These are phyloP conservation scores for Oxyscelio sp. DNA, from an alignment of 2,888 invertebrate genomes.

Conservation along the genomic window DNA sequence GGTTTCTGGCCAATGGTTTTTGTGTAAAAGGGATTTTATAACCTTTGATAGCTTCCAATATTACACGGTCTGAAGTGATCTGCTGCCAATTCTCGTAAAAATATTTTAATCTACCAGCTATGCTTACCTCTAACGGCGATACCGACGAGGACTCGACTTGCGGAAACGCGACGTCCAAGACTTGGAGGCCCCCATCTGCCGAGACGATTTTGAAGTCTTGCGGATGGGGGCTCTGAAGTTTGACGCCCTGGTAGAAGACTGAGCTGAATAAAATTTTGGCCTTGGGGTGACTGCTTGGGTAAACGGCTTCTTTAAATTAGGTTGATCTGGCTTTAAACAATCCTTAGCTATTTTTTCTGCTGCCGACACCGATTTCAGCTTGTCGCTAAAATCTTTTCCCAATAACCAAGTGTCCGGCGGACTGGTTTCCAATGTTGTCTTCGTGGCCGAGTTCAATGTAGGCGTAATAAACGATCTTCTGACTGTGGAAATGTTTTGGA, in stretches of 20 bases:
- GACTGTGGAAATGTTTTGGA: not conserved
- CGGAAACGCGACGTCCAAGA: not conserved
- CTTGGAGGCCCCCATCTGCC: conserved; percentile 24
- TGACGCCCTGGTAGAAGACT: not conserved
- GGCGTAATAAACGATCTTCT: conserved; percentile 15
- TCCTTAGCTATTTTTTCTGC: conserved; percentile 11
- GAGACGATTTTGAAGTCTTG: not conserved
- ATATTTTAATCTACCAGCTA: conserved; percentile 11
- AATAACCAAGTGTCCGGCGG: conserved; percentile 1
- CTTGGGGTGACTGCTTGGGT: not conserved
- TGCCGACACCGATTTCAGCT: not conserved
- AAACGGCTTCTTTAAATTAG: not conserved
- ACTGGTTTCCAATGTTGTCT: not conserved
- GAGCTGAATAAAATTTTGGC: not conserved
- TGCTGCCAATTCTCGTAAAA: not conserved
- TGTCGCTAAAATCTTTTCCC: conserved; percentile 10
- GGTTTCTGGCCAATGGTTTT: not conserved
- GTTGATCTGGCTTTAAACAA: not conserved
- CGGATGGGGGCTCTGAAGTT: conserved; percentile 27
- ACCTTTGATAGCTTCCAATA: not conserved
- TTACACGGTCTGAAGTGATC: not conserved
- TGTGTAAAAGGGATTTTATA: not conserved
- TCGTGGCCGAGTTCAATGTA: not conserved
- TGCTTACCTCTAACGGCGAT: conserved; percentile 17
- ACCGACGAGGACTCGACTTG: not conserved